phyloP scores from a whole-genome alignment of 2,113 vertebrate genomes.

The Cinclus mexicanus region DNA sequence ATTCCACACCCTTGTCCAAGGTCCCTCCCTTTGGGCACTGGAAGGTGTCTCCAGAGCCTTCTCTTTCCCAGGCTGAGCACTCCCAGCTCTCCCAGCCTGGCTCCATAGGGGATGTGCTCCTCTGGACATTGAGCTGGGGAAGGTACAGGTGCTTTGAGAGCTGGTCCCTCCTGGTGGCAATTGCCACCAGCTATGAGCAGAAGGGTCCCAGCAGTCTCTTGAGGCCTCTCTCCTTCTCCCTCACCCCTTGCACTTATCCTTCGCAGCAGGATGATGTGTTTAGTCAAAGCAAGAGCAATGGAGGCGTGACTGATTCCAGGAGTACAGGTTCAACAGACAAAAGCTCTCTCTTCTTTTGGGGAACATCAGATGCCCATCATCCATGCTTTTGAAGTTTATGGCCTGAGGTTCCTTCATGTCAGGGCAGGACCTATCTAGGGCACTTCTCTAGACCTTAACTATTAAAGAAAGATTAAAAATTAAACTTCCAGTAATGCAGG shows the following conservation, averaged over 20 bases:
- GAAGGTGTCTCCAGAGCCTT: not conserved
- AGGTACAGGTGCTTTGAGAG: not conserved
- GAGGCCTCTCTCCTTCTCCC: not conserved
- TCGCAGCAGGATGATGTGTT: not conserved
- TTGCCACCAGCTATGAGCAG: not conserved
- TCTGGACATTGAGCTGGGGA: not conserved
- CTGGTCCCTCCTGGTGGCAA: not conserved
- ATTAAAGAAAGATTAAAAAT: constrained; percentile 52
- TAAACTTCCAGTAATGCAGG: constrained; percentile 18
- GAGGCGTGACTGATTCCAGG: not conserved
- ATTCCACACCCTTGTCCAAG: rapidly evolving
- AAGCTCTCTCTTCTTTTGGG: not conserved
- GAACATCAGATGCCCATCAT: not conserved
- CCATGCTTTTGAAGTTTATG: not conserved
- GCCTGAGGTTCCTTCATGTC: not conserved
- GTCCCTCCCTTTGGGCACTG: not conserved
- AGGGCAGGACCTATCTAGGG: not conserved
- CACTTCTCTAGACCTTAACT: not conserved
- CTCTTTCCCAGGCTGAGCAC: not conserved
- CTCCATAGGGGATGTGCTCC: not conserved
- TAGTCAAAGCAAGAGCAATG: not conserved
- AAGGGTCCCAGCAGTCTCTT: not conserved
- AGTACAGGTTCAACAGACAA: not conserved
- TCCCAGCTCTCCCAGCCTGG: not conserved
- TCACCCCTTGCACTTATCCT: not conserved